These are phyloP conservation scores for Microctonus brassicae DNA, from an alignment of 2,888 invertebrate species.

Conservation along the genomic window DNA sequence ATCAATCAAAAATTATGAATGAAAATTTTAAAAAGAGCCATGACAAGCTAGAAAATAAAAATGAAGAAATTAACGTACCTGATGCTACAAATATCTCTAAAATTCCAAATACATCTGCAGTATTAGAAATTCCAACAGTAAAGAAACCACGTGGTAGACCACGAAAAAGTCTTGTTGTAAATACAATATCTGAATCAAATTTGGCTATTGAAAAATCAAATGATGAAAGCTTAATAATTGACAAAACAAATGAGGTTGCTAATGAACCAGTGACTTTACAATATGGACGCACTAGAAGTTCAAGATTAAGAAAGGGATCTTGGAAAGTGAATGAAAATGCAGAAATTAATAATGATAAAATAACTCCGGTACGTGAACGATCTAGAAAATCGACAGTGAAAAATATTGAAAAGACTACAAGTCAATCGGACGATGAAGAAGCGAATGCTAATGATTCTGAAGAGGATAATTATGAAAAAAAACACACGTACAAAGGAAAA, in stretches of 20 bases:
- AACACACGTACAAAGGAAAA: constrained; percentile 18
- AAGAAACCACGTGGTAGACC: constrained; percentile 8
- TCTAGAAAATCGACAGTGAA: too few relatives aligned
- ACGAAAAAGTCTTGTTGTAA: neutral
- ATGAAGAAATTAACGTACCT: constrained; percentile 16
- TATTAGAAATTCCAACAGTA: neutral
- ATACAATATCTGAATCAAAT: neutral
- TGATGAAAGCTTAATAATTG: too few relatives aligned
- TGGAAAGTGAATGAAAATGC: too few relatives aligned
- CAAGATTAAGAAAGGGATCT: too few relatives aligned
- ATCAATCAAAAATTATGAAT: neutral
- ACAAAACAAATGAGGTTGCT: neutral
- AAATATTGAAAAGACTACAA: too few relatives aligned
- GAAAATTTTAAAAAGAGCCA: neutral
- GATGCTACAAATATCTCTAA: neutral
- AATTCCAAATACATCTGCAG: neutral
- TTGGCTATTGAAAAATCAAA: neutral
- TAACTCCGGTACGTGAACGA: too few relatives aligned
- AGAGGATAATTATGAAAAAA: constrained; percentile 20
- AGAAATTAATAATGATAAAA: too few relatives aligned
- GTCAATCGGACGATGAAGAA: neutral
- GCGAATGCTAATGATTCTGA: constrained; percentile 32
- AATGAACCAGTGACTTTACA: neutral
- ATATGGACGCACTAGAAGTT: constrained; percentile 18
- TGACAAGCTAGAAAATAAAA: neutral